Evolutionary conservation across 2,888 invertebrate species (phyloP).

Genomic region (Caenorhabditis auriculariae): DNA sequence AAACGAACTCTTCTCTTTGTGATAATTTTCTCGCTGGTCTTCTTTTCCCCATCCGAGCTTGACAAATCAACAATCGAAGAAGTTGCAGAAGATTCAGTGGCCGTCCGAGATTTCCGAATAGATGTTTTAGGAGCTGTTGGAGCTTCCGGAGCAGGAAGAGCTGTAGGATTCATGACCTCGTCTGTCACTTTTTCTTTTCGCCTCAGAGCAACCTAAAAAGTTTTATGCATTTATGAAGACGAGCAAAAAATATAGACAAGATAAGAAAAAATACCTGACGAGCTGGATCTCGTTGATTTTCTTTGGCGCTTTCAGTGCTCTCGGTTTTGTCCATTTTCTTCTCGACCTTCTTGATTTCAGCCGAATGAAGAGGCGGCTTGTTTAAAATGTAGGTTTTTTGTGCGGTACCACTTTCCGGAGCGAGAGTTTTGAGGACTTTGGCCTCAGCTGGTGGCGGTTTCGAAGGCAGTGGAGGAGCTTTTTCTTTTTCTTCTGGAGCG

Average conservation of each 20-base stretch:
- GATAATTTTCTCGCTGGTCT: constrained; percentile 17
- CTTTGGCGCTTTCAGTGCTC: constrained; percentile 23
- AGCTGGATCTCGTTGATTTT: constrained; percentile 15
- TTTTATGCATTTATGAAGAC: background rate
- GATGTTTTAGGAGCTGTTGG: constrained; percentile 15
- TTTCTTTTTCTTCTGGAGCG: constrained; percentile 4
- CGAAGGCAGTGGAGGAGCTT: constrained; percentile 3
- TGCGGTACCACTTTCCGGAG: background rate
- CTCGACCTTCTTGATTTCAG: background rate
- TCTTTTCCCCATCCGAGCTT: constrained; percentile 19
- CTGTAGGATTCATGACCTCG: constrained; percentile 12
- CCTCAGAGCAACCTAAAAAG: constrained; percentile 27
- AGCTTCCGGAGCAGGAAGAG: constrained; percentile 1
- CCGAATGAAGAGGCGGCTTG: background rate
- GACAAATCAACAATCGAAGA: constrained; percentile 11
- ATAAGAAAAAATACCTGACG: constrained; percentile 16
- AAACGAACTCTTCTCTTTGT: constrained; percentile 3
- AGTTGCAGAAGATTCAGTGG: constrained; percentile 7
- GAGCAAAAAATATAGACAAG: no score
- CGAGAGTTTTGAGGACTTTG: background rate
- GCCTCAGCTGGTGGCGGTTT: constrained; percentile 8
- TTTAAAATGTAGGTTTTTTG: constrained; percentile 2
- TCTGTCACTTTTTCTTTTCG: constrained; percentile 26
- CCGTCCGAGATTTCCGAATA: constrained; percentile 2
- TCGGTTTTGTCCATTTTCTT: constrained; percentile 12